Conservation (phyloP, 2,797 vertebrate genomes). For the Sebastes reedi region DNA sequence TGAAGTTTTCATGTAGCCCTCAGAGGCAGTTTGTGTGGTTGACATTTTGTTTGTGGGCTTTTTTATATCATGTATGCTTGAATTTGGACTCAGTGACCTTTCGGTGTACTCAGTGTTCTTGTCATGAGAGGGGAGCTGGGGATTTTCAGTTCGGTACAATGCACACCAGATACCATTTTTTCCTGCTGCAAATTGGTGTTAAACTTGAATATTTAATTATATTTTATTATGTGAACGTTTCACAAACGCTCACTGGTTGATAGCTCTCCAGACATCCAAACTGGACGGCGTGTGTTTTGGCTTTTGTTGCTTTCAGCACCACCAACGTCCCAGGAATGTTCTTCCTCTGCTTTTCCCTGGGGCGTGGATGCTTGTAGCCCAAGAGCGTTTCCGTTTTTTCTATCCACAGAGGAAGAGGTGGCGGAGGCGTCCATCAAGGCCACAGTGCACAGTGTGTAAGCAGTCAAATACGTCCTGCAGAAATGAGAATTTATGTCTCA, state of each 20-base stretch:
- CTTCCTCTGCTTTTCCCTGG: slow-evolving; percentile 58
- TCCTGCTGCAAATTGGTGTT: background rate
- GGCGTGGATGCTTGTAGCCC: slow-evolving; percentile 22
- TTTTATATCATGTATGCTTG: background rate
- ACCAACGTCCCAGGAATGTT: slow-evolving; percentile 49
- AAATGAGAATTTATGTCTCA: background rate
- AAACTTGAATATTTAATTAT: background rate
- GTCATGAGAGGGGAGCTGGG: background rate
- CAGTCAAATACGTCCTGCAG: background rate
- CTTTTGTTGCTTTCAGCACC: slow-evolving; percentile 19
- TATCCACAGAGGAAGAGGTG: slow-evolving; percentile 4
- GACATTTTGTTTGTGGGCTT: background rate
- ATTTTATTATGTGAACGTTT: background rate
- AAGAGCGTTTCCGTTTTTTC: slow-evolving; percentile 16
- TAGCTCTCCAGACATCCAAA: background rate
- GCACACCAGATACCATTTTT: background rate
- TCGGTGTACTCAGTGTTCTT: background rate
- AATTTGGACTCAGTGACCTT: slow-evolving; percentile 19
- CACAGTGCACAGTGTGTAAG: background rate
- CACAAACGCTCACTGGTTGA: background rate
- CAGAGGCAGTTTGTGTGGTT: background rate
- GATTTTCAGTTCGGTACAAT: background rate
- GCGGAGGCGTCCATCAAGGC: background rate
- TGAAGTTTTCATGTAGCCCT: background rate
- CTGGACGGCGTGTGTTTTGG: background rate